Percentiles rank a stretch among this genome's conserved stretches.
Conservation (phyloP, 2,888 invertebrate species). For the Dicycla oo region DNA sequence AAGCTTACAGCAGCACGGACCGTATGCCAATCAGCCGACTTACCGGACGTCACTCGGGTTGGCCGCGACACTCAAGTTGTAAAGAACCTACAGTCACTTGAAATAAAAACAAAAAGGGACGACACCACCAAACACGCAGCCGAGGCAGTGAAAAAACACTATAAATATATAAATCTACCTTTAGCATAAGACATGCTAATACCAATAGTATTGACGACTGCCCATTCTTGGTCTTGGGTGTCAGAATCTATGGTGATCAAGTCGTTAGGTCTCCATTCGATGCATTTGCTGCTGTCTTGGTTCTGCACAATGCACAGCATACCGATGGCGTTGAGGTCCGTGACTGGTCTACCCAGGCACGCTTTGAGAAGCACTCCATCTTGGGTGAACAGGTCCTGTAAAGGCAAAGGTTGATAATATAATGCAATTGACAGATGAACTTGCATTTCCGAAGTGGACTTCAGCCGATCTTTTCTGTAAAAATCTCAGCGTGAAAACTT, state of each 20-base stretch:
- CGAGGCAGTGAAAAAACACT: conserved; percentile 27
- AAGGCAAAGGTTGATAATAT: conserved; percentile 26
- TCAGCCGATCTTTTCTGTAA: neutral
- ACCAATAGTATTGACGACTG: conserved; percentile 94
- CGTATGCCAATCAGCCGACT: neutral
- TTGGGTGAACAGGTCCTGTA: conserved; percentile 94
- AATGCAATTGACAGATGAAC: neutral
- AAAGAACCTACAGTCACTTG: conserved; percentile 1
- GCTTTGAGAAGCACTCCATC: conserved; percentile 94
- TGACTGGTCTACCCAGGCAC: conserved; percentile 91
- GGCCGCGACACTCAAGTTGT: neutral
- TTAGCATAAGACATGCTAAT: conserved; percentile 67
- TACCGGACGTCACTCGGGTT: conserved; percentile 3
- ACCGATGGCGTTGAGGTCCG: conserved; percentile 92
- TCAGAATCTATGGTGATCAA: conserved; percentile 94
- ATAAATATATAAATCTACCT: conserved; percentile 51
- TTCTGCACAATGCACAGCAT: conserved; percentile 93
- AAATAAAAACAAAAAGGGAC: conserved; percentile 25
- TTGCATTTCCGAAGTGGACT: neutral
- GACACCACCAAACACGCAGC: conserved; percentile 41
- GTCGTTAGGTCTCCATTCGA: conserved; percentile 96
- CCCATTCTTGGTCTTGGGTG: conserved; percentile 96
- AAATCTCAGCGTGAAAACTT: neutral
- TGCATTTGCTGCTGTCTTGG: conserved; percentile 90
- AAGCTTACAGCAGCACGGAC: conserved; percentile 13